Base-by-base conservation (phyloP, 1,140 invertebrate species). In the Drosophila kanapiae region DNA sequence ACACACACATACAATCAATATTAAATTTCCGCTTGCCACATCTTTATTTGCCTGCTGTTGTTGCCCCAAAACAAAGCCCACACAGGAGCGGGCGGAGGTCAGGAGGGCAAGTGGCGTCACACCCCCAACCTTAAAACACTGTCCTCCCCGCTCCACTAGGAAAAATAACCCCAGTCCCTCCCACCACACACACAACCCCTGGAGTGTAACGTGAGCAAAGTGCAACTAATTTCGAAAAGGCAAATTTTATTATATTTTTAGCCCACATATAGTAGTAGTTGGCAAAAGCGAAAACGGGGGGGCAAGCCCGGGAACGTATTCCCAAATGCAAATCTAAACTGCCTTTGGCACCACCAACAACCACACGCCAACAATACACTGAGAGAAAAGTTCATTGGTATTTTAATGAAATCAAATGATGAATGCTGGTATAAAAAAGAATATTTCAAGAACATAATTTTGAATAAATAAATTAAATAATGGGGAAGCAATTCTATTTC, bases 251-350 rank as follows among this genome's bases (percentile, higher is more conserved):
- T 84, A 84, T 79, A 82, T 68, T 77, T 77, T 53, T 64, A 75
- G 62, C 61, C 51, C 54, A 71, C 16, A 85, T 70, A 81, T 61
- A 69, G 23, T 51, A 69, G 56, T 61, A 54, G 51, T 54, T 54
- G 61, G 56, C 45, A 69, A 33, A 63, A 42, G 54, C 33, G 16
- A 37, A 37, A 14, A 18, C 47, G 10, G 58, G 11, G 31, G 42
- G 58, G 33, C 10, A 23, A 31, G 78, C 64, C 31, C 1, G 33
- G 74, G 74, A 70, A 58, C 64, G 84, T 69, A 86, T 86, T 86
- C 63, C 83, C 72, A 83, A 87, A 87, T 87, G 83, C 83, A 87
- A 87, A 87, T 87, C 83, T 88, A 87, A 87, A 80, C 76, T 87
- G 84, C 80, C 71, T 63, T 31, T 88, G 68, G 83, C 33, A 54